Base-by-base conservation (phyloP, 2,888 invertebrate genomes). In the Lepidochrysops patricia region DNA sequence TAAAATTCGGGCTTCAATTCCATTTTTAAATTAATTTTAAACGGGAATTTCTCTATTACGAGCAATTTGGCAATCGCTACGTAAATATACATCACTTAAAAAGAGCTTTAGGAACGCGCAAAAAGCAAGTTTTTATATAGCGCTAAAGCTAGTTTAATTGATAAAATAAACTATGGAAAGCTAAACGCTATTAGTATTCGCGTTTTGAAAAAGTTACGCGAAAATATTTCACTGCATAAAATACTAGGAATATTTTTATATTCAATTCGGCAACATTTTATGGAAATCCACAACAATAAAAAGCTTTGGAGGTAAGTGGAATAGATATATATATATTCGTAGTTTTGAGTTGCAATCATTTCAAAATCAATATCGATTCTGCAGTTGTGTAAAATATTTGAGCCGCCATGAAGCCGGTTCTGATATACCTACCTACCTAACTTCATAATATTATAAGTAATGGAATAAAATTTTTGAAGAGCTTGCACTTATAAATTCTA, bases 111-210 rank as follows among this genome's bases (percentile, higher is more conserved):
- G 43, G 23, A 52, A 15, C 27, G 29, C 12, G 29, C 29, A 32
- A 54, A 19, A 54, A 54, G 29, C 15, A 15, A 29, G 54, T 29
- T 27, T 52, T 29, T 19, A 52, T 52, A 52, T 2, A 54, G 29
- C 32, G 29, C 54, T 32, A 54, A 54, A 54, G 54, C 54, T 32
- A 54, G 27, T 32, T 54, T 54, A 32, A 54, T 54, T 54, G 54
- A 54, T 29, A 27, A 29, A 54, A 54, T 54, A 54, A 54, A 54
- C 54, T 32, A 54, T 29, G 15, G 52, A 32, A 32, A 54, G 32
- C 54, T 54, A 54, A 54, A 54, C 29, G 54, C 29, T 54, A 54
- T 54, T 54, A 54, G 54, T 32, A 29, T 32, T 29, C 32, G 29
- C 5, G 12, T 29, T 29, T 32, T 54, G 32, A 32, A 54, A 52